A percentile compares a stretch with the other conserved stretches of the same genome.
Evolutionary conservation across 2,113 vertebrate genomes (phyloP).

Genomic region (Nothobranchius kuhntae): DNA sequence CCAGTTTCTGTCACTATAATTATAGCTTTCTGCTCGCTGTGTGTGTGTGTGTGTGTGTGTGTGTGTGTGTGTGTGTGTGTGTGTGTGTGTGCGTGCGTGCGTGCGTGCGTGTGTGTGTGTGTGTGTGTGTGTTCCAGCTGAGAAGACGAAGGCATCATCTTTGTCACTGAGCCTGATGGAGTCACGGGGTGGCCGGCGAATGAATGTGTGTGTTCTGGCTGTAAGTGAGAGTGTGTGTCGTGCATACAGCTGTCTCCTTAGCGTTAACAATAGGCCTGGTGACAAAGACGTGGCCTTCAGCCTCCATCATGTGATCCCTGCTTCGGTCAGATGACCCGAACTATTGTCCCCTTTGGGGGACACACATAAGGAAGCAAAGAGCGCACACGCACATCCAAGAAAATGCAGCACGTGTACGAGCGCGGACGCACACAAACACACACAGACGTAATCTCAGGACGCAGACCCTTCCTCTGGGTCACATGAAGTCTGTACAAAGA

Average conservation of each 20-base stretch:
- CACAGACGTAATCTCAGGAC: slow-evolving; percentile 66
- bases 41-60: slow-evolving; percentile 21
- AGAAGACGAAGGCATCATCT: slow-evolving; percentile 70
- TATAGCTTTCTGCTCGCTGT: slow-evolving; percentile 66
- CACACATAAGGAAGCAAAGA: slow-evolving; percentile 37
- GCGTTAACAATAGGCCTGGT: slow-evolving; percentile 74
- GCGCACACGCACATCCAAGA: slow-evolving; percentile 25
- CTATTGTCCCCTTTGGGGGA: slow-evolving; percentile 73
- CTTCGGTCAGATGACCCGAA: slow-evolving; percentile 72
- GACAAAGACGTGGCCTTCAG: slow-evolving; percentile 78
- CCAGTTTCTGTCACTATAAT: slow-evolving; percentile 76
- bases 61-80: too few relatives aligned
- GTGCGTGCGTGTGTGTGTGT: too few relatives aligned
- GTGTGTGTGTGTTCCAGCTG: slow-evolving; percentile 33
- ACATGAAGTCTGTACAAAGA: slow-evolving; percentile 68
- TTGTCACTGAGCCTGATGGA: slow-evolving; percentile 74
- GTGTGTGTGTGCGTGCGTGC: too few relatives aligned
- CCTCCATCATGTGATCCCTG: slow-evolving; percentile 76
- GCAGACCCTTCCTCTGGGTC: slow-evolving; percentile 73
- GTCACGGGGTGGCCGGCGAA: slow-evolving; percentile 62
- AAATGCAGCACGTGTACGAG: slow-evolving; percentile 18
- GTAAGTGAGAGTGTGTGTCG: slow-evolving; percentile 41
- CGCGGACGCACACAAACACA: slow-evolving; percentile 13
- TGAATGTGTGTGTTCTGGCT: slow-evolving; percentile 34
- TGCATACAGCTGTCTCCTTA: slow-evolving; percentile 74